These are phyloP conservation scores for Tromatobia lineatoria DNA, from an alignment of 2,888 invertebrate species.

Conservation along the genomic window DNA sequence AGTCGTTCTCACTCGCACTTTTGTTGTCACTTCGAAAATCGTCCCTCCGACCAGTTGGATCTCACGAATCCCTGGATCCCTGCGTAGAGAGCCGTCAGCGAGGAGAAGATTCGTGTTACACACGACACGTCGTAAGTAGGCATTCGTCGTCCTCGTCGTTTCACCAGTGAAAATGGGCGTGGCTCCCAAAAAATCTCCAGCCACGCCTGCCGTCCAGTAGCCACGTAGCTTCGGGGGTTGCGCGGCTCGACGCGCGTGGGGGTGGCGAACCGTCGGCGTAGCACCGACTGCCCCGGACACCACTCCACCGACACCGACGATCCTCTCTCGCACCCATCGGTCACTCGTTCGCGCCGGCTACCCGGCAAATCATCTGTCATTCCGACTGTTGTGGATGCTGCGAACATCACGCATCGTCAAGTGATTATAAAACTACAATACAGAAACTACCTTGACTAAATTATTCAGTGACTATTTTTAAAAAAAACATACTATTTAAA, in stretches of 20 bases:
- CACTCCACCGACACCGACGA: constrained; percentile 51
- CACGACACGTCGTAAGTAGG: constrained; percentile 14
- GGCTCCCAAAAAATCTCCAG: constrained; percentile 72
- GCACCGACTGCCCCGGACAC: constrained; percentile 34
- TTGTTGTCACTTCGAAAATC: constrained; percentile 50
- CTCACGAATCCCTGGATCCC: constrained; percentile 43
- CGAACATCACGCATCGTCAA: not conserved
- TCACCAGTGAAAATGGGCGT: constrained; percentile 72
- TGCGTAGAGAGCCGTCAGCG: constrained; percentile 4
- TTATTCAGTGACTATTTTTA: not conserved
- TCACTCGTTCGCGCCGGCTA: constrained; percentile 46
- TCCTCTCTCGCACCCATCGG: constrained; percentile 48
- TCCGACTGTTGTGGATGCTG: constrained; percentile 13
- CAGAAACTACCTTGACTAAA: not conserved
- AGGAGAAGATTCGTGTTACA: constrained; percentile 15
- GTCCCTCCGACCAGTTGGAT: constrained; percentile 44
- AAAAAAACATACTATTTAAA: not conserved
- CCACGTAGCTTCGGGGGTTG: constrained; percentile 60
- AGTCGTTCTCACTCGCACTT: not conserved
- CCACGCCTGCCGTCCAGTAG: constrained; percentile 72
- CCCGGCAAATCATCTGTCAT: constrained; percentile 53
- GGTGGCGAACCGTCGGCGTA: constrained; percentile 52
- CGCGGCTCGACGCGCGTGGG: constrained; percentile 59
- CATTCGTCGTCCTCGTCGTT: constrained; percentile 35
- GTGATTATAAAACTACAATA: constrained; percentile 14